Conservation (phyloP, 2,797 vertebrate species). For the Adelosebastes latens region DNA sequence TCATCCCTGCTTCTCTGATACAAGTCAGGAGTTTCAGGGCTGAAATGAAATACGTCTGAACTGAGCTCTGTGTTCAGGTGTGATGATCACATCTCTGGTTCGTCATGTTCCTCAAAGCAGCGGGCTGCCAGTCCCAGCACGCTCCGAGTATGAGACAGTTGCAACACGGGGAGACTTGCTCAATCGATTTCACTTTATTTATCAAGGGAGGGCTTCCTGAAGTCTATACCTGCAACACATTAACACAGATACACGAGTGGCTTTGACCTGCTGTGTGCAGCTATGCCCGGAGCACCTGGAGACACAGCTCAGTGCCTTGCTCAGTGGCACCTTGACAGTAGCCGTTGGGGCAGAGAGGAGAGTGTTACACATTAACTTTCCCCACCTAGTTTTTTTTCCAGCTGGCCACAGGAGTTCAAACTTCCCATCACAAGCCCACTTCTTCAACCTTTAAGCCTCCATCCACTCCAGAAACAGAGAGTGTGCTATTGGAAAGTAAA, state of each 20-base stretch:
- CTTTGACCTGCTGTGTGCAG: background rate
- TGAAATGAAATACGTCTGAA: conserved; percentile 10
- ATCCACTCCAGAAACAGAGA: conserved; percentile 32
- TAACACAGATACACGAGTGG: background rate
- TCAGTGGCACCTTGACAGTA: conserved; percentile 50
- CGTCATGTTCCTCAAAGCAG: conserved; percentile 29
- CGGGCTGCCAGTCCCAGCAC: conserved; percentile 75
- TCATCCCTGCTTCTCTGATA: background rate
- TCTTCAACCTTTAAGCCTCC: conserved; percentile 23
- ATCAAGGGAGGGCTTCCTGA: conserved; percentile 38
- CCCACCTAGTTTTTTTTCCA: conserved; percentile 64
- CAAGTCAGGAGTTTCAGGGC: conserved; percentile 7
- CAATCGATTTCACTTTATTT: conserved; percentile 67
- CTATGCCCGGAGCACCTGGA: background rate
- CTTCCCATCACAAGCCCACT: conserved; percentile 43
- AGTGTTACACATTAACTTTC: conserved; percentile 72
- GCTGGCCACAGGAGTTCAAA: conserved; percentile 37
- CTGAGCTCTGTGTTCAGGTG: conserved; percentile 19
- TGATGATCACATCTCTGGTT: conserved; percentile 40
- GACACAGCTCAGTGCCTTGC: conserved; percentile 55
- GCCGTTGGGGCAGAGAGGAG: conserved; percentile 33
- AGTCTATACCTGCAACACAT: background rate
- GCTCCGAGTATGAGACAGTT: conserved; percentile 68
- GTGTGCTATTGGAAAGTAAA: conserved; percentile 26
- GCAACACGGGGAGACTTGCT: conserved; percentile 74